Conservation (phyloP, 2,797 vertebrate species). For the Hypotaenidia okinawae region DNA sequence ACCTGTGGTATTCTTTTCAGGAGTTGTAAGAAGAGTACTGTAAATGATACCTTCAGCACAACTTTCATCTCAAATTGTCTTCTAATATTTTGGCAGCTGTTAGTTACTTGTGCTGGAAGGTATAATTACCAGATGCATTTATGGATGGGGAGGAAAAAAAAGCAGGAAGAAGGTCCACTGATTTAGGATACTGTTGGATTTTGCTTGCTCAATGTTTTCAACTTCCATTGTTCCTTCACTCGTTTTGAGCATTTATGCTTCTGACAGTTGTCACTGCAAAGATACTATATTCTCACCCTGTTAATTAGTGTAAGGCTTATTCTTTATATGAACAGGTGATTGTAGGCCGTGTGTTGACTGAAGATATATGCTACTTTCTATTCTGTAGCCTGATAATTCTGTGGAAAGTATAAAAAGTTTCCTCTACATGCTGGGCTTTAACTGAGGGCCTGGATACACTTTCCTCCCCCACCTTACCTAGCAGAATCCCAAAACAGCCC, state of each 20-base stretch:
- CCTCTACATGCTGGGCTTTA: neutral
- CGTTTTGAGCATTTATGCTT: neutral
- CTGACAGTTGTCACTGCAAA: neutral
- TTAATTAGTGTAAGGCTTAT: neutral
- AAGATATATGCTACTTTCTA: neutral
- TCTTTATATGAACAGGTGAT: neutral
- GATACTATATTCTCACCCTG: neutral
- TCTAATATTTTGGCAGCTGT: conserved; percentile 33
- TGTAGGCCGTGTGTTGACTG: rapidly evolving
- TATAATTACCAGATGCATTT: conserved; percentile 9
- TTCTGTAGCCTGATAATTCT: neutral
- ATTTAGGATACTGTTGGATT: neutral
- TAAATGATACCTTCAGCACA: conserved; percentile 21
- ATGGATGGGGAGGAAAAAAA: neutral
- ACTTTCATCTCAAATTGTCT: conserved; percentile 28
- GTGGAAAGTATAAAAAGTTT: neutral
- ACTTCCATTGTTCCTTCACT: neutral
- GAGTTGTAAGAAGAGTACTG: neutral
- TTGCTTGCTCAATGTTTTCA: neutral
- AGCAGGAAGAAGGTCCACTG: neutral
- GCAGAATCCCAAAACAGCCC: neutral
- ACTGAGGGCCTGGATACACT: rapidly evolving
- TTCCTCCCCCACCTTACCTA: neutral
- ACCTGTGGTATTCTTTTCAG: neutral
- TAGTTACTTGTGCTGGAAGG: conserved; percentile 9